phyloP scores from a whole-genome alignment of 2,113 vertebrate genomes.

The Hyperoodon ampullatus region DNA sequence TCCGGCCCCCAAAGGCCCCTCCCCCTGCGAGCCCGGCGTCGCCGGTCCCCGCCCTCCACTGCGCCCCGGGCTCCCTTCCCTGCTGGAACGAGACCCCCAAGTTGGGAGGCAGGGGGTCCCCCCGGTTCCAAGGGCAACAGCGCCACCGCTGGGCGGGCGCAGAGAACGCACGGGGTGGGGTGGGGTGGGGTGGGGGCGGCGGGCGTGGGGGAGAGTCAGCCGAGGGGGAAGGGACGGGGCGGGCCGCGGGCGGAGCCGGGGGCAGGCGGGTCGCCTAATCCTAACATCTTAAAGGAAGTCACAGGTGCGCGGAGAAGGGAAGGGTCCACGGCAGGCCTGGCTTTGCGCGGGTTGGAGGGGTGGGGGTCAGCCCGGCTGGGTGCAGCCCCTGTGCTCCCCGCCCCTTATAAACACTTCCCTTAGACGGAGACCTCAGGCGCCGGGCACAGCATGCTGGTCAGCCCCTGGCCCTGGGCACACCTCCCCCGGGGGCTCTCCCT shows the following conservation, averaged over 20 bases:
- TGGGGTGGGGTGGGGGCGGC: accelerated
- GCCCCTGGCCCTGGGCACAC: too few species aligned
- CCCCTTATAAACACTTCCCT: too few species aligned
- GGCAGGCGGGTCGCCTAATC: not conserved
- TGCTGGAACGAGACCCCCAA: not conserved
- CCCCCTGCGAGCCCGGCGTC: not conserved
- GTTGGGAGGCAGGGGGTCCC: not conserved
- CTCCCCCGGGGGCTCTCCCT: not conserved
- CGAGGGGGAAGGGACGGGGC: accelerated
- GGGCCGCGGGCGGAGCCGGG: not conserved
- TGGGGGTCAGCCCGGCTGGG: too few species aligned
- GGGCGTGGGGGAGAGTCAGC: accelerated
- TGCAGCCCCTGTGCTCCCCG: not conserved
- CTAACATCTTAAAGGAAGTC: not conserved
- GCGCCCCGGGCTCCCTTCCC: not conserved
- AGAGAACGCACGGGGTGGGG: slow-evolving; percentile 37
- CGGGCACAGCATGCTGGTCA: too few species aligned
- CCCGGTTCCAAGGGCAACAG: slow-evolving; percentile 83
- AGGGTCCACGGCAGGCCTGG: not conserved
- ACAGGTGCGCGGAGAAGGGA: not conserved
- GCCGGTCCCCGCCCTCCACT: not conserved
- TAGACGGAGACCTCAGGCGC: accelerated
- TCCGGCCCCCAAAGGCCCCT: accelerated
- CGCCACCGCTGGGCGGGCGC: slow-evolving; percentile 82
- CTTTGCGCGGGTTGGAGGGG: not conserved